Percentiles rank a stretch among this genome's conserved stretches.
Conservation (phyloP, 23 tunicate species). For the Halocynthia aurantium region DNA sequence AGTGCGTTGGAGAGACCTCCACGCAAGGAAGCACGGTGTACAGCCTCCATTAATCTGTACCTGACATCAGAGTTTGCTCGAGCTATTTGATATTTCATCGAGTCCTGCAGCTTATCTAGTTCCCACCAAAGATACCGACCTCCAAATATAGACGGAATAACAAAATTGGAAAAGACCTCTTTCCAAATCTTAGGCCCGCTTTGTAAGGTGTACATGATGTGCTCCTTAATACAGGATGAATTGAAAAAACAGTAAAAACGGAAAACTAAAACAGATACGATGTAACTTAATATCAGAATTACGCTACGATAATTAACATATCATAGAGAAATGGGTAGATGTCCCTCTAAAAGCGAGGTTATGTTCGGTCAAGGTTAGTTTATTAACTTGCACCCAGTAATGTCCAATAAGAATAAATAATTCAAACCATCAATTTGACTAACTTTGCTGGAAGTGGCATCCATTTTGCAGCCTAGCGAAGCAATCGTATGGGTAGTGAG, state of each 20-base stretch:
- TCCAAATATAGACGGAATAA: conserved; percentile 43
- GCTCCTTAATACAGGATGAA: neutral
- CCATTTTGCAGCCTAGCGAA: conserved; percentile 6
- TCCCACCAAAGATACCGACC: conserved; percentile 78
- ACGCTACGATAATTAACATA: neutral
- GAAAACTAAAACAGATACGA: neutral
- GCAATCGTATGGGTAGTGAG: conserved; percentile 65
- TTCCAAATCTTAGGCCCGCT: conserved; percentile 25
- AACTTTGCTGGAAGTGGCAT: no score
- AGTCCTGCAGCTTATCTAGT: conserved; percentile 24
- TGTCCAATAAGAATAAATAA: no score
- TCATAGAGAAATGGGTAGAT: no score
- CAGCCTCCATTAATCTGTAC: conserved; percentile 56
- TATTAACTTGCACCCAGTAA: no score
- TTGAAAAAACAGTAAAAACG: neutral
- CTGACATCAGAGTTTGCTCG: conserved; percentile 38
- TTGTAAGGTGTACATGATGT: conserved; percentile 3
- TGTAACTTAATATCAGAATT: neutral
- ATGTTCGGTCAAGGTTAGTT: no score
- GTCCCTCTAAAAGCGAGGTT: no score
- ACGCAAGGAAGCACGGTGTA: conserved; percentile 76
- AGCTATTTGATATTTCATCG: conserved; percentile 64
- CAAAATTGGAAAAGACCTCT: conserved; percentile 39
- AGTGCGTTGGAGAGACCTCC: conserved; percentile 45
- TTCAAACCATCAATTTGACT: no score